phyloP scores from a whole-genome alignment of 2,797 vertebrate genomes.

The Cuculus canorus region DNA sequence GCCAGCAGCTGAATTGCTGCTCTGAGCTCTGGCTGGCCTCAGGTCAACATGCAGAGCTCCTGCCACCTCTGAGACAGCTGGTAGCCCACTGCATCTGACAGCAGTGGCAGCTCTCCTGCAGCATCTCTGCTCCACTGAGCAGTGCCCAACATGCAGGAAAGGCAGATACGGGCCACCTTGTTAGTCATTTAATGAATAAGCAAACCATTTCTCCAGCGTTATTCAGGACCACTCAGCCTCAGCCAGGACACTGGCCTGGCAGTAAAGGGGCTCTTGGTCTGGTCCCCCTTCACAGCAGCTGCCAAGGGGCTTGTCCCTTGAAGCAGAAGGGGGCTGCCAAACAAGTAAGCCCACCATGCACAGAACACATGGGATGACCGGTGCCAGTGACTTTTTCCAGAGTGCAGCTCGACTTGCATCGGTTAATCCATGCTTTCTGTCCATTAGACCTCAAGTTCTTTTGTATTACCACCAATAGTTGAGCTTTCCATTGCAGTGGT shows the following conservation, averaged over 20 bases:
- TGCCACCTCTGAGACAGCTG: not conserved
- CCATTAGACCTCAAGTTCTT: not conserved
- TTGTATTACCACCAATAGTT: not conserved
- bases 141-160: not conserved
- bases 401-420: not conserved
- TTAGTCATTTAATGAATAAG: constrained; percentile 60
- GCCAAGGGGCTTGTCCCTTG: not conserved
- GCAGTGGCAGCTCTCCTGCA: not conserved
- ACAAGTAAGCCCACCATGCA: not conserved
- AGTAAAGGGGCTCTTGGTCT: constrained; percentile 41
- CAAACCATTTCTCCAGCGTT: constrained; percentile 6
- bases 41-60: not conserved
- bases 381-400: not conserved
- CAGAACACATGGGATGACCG: not conserved
- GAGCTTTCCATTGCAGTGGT: constrained; percentile 3
- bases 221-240: constrained; percentile 22
- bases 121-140: constrained; percentile 30
- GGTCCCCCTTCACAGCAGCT: not conserved
- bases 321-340: not conserved
- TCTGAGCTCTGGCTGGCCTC: not conserved
- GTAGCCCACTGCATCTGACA: not conserved
- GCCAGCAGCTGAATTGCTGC: not conserved
- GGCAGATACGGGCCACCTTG: constrained; percentile 16
- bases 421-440: not conserved
- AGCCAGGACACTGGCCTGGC: not conserved